Conservation (phyloP, 2,797 vertebrate genomes). For the Ctenopoma kingsleyae region DNA sequence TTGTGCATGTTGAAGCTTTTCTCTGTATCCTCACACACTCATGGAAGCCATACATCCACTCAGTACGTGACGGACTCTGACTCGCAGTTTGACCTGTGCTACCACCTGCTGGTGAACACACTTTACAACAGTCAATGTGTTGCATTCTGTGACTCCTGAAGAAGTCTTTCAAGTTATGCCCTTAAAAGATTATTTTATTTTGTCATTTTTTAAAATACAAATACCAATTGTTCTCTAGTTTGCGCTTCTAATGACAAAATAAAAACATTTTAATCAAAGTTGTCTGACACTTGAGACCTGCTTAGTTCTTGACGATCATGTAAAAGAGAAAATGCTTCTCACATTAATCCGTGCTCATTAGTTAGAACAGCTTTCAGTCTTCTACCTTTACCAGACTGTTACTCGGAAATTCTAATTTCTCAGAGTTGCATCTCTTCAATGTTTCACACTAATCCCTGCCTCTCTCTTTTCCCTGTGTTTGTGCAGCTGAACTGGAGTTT, state of each 20-base stretch:
- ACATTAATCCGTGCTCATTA: too few relatives aligned
- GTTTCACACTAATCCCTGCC: slow-evolving; percentile 32
- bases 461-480: slow-evolving; percentile 36
- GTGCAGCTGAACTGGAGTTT: slow-evolving; percentile 86
- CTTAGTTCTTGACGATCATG: too few relatives aligned
- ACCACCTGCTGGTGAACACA: slow-evolving; percentile 67
- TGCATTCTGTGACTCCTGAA: not conserved
- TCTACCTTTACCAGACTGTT: too few relatives aligned
- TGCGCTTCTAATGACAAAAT: too few relatives aligned
- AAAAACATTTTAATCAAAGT: too few relatives aligned
- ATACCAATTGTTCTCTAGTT: too few relatives aligned
- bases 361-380: too few relatives aligned
- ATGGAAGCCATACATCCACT: not conserved
- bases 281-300: too few relatives aligned
- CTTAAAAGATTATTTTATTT: not conserved
- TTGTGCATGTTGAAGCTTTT: slow-evolving; percentile 44
- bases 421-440: too few relatives aligned
- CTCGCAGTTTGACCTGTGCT: slow-evolving; percentile 58
- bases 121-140: slow-evolving; percentile 6
- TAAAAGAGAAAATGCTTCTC: too few relatives aligned
- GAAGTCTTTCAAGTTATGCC: not conserved
- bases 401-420: too few relatives aligned
- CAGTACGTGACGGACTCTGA: not conserved
- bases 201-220: too few relatives aligned
- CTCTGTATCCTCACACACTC: slow-evolving; percentile 13